Base-by-base conservation (phyloP, 2,797 vertebrate genomes). In the Sibirionetta formosa region DNA sequence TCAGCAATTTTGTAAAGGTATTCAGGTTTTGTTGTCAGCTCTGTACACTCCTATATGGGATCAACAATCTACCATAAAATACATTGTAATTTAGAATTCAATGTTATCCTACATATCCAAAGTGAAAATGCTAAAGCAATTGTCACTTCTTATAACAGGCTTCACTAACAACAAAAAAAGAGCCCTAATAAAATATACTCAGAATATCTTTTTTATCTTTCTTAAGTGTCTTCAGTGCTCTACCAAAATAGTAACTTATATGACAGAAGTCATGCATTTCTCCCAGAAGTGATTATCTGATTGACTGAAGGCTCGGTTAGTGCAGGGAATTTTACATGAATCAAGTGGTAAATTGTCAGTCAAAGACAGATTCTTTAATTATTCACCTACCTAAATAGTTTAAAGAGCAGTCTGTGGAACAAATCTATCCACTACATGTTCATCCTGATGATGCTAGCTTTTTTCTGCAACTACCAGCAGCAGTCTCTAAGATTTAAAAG, bases 331-430 rank as follows among this genome's bases (percentile, higher is more conserved):
- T 93, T 78, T 93, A 26, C 50, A 69, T 69, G 44, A 93, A 86
- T 81, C 51, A 54, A 77, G 33, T 48, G 13, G 19, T 53, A 77
- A 82, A 84, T 50, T 77, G 51, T 44, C 54, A 93, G 68, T 35
- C 73, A 60, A 78, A 65, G 44, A 40, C 38, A 78, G 66, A 69
- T 86, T 94, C 81, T 86, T 94, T 72, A 56, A 94, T 90, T 86
- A 95, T 72, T 88, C 76, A 86, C 6, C 8, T 78, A 38, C 51
- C 46, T 65, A 82, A 91, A 91, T 61, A 80, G 72, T 91, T 90
- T 35, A 35, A 73, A 73, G 88, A 72, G 38, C 60, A 93, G 23
- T 53, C 83, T 76, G 48, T 1, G 3, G 71, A 90, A 77, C 29
- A 88, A 91, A 84, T 92, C 31, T 69, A 40, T 33, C 48, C 46